phyloP scores from a whole-genome alignment of 2,113 vertebrate genomes.

The Alosa alosa region DNA sequence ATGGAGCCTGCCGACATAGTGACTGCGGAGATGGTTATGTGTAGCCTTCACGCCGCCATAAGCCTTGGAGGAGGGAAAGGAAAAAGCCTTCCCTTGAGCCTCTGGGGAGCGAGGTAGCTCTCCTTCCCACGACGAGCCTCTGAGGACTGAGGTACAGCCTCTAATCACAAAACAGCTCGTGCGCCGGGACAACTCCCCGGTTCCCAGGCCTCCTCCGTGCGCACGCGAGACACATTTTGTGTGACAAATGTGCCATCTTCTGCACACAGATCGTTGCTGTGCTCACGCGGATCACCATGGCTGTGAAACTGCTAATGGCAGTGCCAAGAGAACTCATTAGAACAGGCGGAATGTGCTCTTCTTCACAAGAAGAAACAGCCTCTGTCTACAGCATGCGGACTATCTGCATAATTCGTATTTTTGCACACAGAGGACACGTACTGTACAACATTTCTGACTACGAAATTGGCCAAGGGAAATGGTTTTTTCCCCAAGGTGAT shows the following conservation, averaged over 20 bases:
- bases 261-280: not conserved
- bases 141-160: not conserved
- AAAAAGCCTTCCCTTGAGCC: not conserved
- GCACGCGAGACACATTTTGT: not conserved
- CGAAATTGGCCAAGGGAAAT: not conserved
- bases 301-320: not conserved
- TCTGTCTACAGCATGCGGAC: not conserved
- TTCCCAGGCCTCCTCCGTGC: not conserved
- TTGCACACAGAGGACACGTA: not conserved
- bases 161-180: not conserved
- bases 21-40: not conserved
- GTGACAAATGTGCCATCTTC: not conserved
- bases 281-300: not conserved
- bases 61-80: not conserved
- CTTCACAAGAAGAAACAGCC: not conserved
- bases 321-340: constrained; percentile 13
- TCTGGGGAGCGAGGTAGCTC: not conserved
- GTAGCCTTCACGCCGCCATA: not conserved
- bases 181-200: not conserved
- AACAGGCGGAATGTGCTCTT: not conserved
- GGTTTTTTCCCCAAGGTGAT: not conserved
- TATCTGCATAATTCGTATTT: not conserved
- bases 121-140: not conserved
- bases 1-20: not conserved
- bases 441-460: not conserved